Conservation (phyloP, 2,113 vertebrate genomes). For the Mustela lutreola region DNA sequence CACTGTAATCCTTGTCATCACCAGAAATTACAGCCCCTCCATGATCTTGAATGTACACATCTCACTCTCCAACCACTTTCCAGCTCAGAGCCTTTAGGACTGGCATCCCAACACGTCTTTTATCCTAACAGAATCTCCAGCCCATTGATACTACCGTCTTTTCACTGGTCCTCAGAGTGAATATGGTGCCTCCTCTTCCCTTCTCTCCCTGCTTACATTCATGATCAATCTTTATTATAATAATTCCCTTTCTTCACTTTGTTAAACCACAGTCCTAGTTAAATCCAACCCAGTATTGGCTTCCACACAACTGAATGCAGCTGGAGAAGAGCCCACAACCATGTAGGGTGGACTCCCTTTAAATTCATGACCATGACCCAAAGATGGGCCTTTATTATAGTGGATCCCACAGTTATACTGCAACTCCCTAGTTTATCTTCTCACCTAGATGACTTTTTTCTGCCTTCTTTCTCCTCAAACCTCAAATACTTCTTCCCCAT, state of each 20-base stretch:
- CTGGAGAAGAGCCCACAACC: neutral
- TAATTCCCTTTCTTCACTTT: conserved; percentile 15
- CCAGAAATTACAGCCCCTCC: neutral
- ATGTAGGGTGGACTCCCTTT: neutral
- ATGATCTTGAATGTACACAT: neutral
- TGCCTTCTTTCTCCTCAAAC: conserved; percentile 45
- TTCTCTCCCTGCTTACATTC: neutral
- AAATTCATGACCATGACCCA: conserved; percentile 42
- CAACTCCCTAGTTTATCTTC: neutral
- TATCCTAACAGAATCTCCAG: neutral
- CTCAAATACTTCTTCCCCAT: neutral
- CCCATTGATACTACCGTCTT: neutral
- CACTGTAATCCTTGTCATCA: neutral
- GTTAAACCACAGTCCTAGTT: conserved; percentile 15
- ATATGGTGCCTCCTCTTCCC: neutral
- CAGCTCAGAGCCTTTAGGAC: neutral
- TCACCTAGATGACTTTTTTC: conserved; percentile 45
- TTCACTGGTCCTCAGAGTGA: conserved; percentile 11
- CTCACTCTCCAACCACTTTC: neutral
- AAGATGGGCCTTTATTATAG: neutral
- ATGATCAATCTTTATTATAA: neutral
- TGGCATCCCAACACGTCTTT: neutral
- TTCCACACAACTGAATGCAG: neutral
- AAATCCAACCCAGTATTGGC: neutral
- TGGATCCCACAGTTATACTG: neutral